phyloP scores from a whole-genome alignment of 2,888 invertebrate species.

The Cactoblastis cactorum region DNA sequence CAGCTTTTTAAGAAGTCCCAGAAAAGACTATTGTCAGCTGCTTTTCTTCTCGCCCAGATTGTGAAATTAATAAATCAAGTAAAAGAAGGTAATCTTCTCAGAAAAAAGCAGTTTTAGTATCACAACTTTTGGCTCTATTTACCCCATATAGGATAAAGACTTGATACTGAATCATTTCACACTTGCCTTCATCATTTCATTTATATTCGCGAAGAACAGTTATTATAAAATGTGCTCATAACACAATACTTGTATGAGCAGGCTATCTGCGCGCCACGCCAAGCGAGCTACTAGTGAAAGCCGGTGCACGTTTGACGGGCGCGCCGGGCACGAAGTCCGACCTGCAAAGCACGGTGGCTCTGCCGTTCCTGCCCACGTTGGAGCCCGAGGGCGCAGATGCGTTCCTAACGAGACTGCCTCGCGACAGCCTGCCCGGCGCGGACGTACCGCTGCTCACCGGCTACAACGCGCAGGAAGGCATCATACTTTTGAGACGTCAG shows the following conservation, averaged over 20 bases:
- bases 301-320: slow-evolving; percentile 72
- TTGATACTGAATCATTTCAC: no score
- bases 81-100: no score
- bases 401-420: slow-evolving; percentile 77
- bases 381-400: slow-evolving; percentile 61
- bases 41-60: no score
- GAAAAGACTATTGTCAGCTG: no score
- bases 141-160: no score
- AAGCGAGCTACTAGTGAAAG: slow-evolving; percentile 79
- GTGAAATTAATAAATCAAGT: no score
- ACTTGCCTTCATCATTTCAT: no score
- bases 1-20: no score
- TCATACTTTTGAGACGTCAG: slow-evolving; percentile 80
- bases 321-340: slow-evolving; percentile 61
- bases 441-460: slow-evolving; percentile 82
- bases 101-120: no score
- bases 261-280: slow-evolving; percentile 80
- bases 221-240: not conserved
- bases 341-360: slow-evolving; percentile 78
- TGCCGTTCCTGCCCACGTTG: slow-evolving; percentile 80
- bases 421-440: slow-evolving; percentile 65
- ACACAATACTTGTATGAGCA: slow-evolving; percentile 21
- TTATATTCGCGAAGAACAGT: not conserved
- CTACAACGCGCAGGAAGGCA: slow-evolving; percentile 83
- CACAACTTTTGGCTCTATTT: no score